Conservation (phyloP, 30 jellyfish, hydroid and myxozoan genomes). For the Aurelia coerulea region DNA sequence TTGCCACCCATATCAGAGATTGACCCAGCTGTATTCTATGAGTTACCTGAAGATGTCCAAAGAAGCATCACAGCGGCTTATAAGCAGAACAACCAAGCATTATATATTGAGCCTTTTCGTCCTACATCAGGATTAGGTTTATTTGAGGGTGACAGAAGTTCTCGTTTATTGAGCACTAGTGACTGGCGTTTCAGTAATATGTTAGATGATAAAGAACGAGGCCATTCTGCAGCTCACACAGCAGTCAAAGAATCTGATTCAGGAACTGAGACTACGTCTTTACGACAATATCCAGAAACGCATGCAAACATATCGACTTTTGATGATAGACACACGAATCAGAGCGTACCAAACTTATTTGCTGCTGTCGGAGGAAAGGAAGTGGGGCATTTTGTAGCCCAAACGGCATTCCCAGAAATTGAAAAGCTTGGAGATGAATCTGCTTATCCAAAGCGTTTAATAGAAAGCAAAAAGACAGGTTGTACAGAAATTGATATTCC, state of each 20-base stretch:
- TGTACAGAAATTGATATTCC: background rate
- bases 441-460: background rate
- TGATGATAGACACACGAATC: no score
- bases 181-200: no score
- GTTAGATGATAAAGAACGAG: no score
- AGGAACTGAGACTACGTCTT: no score
- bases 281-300: no score
- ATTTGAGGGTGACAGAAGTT: slow-evolving; percentile 1
- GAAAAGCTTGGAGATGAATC: background rate
- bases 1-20: slow-evolving; percentile 80
- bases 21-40: slow-evolving; percentile 70
- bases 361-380: background rate
- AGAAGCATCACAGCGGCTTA: slow-evolving; percentile 35
- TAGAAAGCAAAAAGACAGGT: background rate
- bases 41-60: slow-evolving; percentile 75
- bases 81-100: slow-evolving; percentile 33
- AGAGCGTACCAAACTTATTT: background rate
- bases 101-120: slow-evolving; percentile 4
- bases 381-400: background rate
- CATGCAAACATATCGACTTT: no score
- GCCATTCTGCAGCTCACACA: no score
- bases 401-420: background rate
- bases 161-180: background rate
- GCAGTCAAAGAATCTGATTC: no score
- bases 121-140: background rate